Evolutionary conservation across 2,113 vertebrate species (phyloP), one percentile per base, ranked within the genome.

Genomic region (Salvelinus alpinus): DNA sequence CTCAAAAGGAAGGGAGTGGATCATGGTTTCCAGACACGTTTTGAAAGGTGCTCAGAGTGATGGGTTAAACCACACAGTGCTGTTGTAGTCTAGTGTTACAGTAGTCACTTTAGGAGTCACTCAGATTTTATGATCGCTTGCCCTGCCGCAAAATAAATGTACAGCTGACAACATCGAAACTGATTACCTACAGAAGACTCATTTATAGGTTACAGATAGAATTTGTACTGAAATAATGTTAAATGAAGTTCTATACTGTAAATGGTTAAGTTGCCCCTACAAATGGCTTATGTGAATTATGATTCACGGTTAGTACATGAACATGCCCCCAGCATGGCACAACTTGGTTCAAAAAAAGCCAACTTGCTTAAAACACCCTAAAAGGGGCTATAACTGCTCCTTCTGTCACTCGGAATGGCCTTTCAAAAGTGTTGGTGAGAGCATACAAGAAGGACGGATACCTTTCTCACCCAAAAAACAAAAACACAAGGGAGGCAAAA

Each of bases 31-130:
- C 77, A 78, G 80, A 84, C 80, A 78, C 77, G 14, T 88, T 87
- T 89, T 85, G 84, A 91, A 91, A 89, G 86, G 75, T 79, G 86
- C 78, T 69, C 77, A 80, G 82, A 78, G 86, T 78, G 79, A 80
- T 9, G 51, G 13, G 16, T 72, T 75, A 78, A 73, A 70, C 69
- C 78, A 73, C 73, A 38, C 72, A 29, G 72, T 70, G 64, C 71
- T 78, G 27, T 64, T 71, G n/a, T 7, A 34, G 34, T 25, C 64
- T 65, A 24, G 25, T 13, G 22, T 66, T 27, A 44, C 8, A 44
- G 38, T 44, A 54, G 78, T 78, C 62, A 71, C 11, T 18, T 18
- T 38, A 38, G 38, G 38, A 38, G 38, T 38, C 38, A 38, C 38
- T 38, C 8, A 11, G 38, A 12, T 11, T 44, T 60, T 81, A 38